These are phyloP conservation scores for Hydrolagus colliei DNA, from an alignment of 2,797 vertebrate genomes.

Conservation along the genomic window DNA sequence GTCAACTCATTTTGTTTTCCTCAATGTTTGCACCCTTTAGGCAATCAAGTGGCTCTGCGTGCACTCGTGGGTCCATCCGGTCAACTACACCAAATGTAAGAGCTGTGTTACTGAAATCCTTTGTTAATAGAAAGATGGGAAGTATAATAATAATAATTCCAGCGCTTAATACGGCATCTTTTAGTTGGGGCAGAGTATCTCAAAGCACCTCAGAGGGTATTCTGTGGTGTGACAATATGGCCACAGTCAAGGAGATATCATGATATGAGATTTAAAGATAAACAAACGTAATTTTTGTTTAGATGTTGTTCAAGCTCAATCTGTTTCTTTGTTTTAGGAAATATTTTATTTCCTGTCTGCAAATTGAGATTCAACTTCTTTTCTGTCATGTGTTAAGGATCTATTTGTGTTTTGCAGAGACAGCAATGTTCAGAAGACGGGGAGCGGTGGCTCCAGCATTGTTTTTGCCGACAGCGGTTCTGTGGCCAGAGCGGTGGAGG, in stretches of 20 bases:
- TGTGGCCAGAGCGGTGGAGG: slow-evolving; percentile 37
- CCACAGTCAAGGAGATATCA: not conserved
- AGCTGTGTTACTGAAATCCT: slow-evolving; percentile 32
- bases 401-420: slow-evolving; percentile 39
- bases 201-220: not conserved
- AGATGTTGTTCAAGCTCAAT: not conserved
- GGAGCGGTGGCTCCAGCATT: slow-evolving; percentile 67
- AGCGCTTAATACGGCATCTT: no score
- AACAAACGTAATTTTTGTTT: not conserved
- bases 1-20: not conserved
- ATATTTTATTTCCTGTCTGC: not conserved
- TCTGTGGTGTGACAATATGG: not conserved
- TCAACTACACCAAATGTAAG: slow-evolving; percentile 50
- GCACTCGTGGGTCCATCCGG: slow-evolving; percentile 58
- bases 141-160: no score
- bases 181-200: no score
- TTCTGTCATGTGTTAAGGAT: not conserved
- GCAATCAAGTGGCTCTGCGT: slow-evolving; percentile 39
- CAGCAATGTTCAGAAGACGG: slow-evolving; percentile 44
- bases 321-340: not conserved
- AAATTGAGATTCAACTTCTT: not conserved
- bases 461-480: slow-evolving; percentile 70
- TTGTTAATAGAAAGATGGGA: not conserved
- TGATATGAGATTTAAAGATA: not conserved
- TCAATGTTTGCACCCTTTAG: not conserved